phyloP scores from a whole-genome alignment of 2,113 vertebrate genomes.

The Alectura lathami region DNA sequence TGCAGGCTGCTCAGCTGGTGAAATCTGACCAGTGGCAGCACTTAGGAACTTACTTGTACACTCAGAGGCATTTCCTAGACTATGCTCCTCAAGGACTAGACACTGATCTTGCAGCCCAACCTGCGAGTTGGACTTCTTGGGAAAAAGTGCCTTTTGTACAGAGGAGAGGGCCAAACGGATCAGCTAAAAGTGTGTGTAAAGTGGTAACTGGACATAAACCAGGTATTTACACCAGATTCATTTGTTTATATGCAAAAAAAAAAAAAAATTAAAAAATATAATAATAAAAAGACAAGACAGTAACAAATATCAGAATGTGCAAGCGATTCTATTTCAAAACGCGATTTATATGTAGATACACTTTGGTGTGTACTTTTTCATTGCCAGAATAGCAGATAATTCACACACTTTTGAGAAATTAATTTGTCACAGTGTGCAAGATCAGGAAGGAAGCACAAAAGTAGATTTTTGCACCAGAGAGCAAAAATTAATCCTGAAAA shows the following conservation, averaged over 20 bases:
- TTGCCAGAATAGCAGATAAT: neutral
- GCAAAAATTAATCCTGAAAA: conserved; percentile 46
- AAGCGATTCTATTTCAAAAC: neutral
- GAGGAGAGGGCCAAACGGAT: neutral
- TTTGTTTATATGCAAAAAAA: neutral
- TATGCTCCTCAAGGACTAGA: neutral
- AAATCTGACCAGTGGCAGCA: neutral
- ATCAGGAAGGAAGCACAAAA: conserved; percentile 6
- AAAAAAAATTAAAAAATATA: no score
- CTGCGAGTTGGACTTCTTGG: neutral
- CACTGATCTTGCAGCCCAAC: neutral
- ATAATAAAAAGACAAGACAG: no score
- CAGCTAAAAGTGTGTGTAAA: neutral
- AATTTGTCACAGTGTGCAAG: conserved; percentile 1
- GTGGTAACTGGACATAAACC: neutral
- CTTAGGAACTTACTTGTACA: no score
- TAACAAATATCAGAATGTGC: neutral
- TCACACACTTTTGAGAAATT: neutral
- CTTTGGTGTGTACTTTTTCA: neutral
- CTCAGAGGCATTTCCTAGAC: neutral
- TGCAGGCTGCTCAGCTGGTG: neutral
- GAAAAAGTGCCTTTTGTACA: neutral
- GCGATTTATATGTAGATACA: neutral
- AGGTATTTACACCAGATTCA: fast-evolving
- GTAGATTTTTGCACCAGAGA: neutral